Percentiles rank a stretch among this genome's conserved stretches.
Evolutionary conservation across 2,888 invertebrate genomes (phyloP).

Genomic region (Troides aeacus): DNA sequence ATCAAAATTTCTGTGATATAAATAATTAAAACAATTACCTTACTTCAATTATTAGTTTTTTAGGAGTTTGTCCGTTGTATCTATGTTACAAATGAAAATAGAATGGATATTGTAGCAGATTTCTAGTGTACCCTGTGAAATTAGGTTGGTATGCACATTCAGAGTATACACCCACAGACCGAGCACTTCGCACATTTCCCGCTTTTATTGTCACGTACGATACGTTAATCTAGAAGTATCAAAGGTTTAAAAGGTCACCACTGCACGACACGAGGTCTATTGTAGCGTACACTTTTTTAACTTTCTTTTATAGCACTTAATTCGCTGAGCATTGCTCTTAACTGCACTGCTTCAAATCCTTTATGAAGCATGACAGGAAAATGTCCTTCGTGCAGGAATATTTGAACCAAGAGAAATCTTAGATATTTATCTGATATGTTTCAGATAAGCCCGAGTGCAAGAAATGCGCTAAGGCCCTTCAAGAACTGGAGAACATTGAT

Average conservation of each 20-base stretch:
- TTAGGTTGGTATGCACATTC: conserved; percentile 30
- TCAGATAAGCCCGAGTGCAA: conserved; percentile 95
- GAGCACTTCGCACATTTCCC: conserved; percentile 29
- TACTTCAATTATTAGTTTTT: not conserved
- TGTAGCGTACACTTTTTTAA: conserved; percentile 53
- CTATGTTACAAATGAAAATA: conserved; percentile 24
- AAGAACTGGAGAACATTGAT: conserved; percentile 95
- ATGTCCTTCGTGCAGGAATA: not conserved
- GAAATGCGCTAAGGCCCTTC: conserved; percentile 93
- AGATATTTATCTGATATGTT: conserved; percentile 41
- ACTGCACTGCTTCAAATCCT: conserved; percentile 69
- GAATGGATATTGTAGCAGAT: conserved; percentile 33
- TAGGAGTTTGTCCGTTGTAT: conserved; percentile 9
- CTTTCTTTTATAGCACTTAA: conserved; percentile 55
- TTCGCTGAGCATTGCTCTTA: conserved; percentile 59
- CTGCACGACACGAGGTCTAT: conserved; percentile 46
- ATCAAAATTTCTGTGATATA: conserved; percentile 2
- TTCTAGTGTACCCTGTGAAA: conserved; percentile 36
- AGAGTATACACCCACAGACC: conserved; percentile 19
- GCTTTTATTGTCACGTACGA: conserved; percentile 28
- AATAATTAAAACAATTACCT: conserved; percentile 2
- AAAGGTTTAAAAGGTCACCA: conserved; percentile 30
- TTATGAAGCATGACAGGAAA: conserved; percentile 54
- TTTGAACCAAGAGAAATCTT: conserved; percentile 3
- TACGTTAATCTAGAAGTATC: conserved; percentile 18